Conservation (phyloP, 2,888 invertebrate genomes). For the Sesia bembeciformis region DNA sequence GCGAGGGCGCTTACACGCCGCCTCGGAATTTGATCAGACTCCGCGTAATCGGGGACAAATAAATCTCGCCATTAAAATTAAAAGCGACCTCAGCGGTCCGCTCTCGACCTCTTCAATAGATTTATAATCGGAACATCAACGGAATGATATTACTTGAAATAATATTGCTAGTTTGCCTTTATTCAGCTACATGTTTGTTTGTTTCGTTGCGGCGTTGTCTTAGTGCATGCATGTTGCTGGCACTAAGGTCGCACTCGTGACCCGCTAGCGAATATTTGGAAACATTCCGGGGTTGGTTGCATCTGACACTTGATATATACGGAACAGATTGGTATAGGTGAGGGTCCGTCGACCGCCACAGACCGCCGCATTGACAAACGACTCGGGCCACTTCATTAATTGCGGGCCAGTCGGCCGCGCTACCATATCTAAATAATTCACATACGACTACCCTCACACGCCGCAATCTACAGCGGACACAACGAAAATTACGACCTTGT, state of each 20-base stretch:
- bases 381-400: conserved; percentile 66
- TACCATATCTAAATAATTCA: conserved; percentile 67
- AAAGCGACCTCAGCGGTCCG: conserved; percentile 41
- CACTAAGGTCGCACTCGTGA: neutral
- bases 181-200: neutral
- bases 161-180: too few species aligned
- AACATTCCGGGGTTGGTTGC: conserved; percentile 16
- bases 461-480: conserved; percentile 40
- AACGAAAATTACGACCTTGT: conserved; percentile 36
- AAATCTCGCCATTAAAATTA: conserved; percentile 64
- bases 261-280: neutral
- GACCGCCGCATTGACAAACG: conserved; percentile 62
- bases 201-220: neutral
- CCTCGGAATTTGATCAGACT: conserved; percentile 55
- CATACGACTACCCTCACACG: conserved; percentile 44
- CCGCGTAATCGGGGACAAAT: conserved; percentile 57
- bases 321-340: conserved; percentile 42
- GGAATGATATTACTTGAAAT: neutral
- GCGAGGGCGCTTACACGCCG: conserved; percentile 32
- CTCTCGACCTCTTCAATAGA: conserved; percentile 58
- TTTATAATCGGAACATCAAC: conserved; percentile 43
- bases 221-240: too few species aligned
- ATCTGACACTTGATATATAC: conserved; percentile 37
- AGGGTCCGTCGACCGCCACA: conserved; percentile 37
- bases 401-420: conserved; percentile 53